A percentile compares a stretch with the other conserved stretches of the same genome.
Conservation (phyloP, 1,140 invertebrate genomes). For the Calycopis cecrops region DNA sequence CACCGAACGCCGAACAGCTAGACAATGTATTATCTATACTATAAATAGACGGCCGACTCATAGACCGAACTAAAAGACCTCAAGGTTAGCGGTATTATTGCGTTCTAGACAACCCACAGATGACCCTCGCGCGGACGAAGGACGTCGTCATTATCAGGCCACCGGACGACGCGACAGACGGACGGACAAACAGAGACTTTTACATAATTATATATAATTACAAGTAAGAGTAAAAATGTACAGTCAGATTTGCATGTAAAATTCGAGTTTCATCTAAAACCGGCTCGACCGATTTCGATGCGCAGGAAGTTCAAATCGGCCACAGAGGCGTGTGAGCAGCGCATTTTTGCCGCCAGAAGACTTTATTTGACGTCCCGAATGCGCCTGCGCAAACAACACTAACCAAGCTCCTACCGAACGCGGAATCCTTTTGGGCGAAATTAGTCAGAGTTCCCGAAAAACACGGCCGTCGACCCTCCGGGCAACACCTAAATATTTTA, state of each 20-base stretch:
- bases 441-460: slow-evolving; percentile 73
- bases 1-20: no score
- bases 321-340: not conserved
- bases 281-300: slow-evolving; percentile 12
- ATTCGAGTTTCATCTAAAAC: not conserved
- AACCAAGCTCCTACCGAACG: slow-evolving; percentile 28
- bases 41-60: not conserved
- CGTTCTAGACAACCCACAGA: slow-evolving; percentile 1
- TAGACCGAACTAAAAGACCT: not conserved
- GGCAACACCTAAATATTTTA: slow-evolving; percentile 69
- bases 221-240: slow-evolving; percentile 2
- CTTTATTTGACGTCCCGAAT: slow-evolving; percentile 33
- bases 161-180: no score
- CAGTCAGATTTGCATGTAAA: slow-evolving; percentile 17
- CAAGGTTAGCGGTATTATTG: not conserved
- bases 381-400: slow-evolving; percentile 39
- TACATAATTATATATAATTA: no score
- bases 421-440: slow-evolving; percentile 50
- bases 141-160: not conserved
- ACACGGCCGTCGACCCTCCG: slow-evolving; percentile 58
- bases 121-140: not conserved
- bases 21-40: not conserved
- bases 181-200: not conserved
- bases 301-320: slow-evolving; percentile 35
- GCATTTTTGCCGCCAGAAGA: slow-evolving; percentile 23